Conservation (phyloP, 2,797 vertebrate species). For the Coilia nasus region DNA sequence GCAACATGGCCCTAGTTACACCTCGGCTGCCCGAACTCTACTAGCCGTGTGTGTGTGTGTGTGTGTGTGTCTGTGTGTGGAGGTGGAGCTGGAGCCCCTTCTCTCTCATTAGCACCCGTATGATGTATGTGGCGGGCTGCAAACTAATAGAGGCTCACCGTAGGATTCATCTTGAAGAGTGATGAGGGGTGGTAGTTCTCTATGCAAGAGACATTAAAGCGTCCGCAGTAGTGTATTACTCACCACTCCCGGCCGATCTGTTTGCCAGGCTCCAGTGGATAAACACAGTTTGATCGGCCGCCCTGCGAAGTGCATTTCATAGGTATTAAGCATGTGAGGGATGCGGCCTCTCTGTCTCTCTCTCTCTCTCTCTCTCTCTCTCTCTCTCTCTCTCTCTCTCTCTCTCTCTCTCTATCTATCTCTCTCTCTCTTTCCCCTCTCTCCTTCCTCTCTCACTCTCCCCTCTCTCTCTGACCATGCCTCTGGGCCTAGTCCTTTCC, state of each 20-base stretch:
- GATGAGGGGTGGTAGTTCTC: conserved; percentile 88
- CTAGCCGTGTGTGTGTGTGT: neutral
- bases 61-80: neutral
- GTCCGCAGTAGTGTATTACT: conserved; percentile 83
- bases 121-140: conserved; percentile 85
- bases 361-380: conserved; percentile 58
- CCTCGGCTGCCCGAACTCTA: neutral
- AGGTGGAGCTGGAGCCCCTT: neutral
- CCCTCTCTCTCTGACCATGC: conserved; percentile 60
- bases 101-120: conserved; percentile 82
- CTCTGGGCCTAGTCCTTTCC: conserved; percentile 51
- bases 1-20: conserved; percentile 1
- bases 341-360: conserved; percentile 66
- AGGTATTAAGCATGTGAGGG: conserved; percentile 69
- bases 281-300: conserved; percentile 81
- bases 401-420: conserved; percentile 63
- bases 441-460: conserved; percentile 25
- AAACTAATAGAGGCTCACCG: conserved; percentile 79
- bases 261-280: conserved; percentile 88
- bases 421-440: conserved; percentile 42
- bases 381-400: conserved; percentile 58
- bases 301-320: conserved; percentile 77
- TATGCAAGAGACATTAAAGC: conserved; percentile 89
- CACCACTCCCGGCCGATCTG: conserved; percentile 78
- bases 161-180: conserved; percentile 91